Conservation (phyloP, 2,113 vertebrate species). For the Lasiurus borealis region DNA sequence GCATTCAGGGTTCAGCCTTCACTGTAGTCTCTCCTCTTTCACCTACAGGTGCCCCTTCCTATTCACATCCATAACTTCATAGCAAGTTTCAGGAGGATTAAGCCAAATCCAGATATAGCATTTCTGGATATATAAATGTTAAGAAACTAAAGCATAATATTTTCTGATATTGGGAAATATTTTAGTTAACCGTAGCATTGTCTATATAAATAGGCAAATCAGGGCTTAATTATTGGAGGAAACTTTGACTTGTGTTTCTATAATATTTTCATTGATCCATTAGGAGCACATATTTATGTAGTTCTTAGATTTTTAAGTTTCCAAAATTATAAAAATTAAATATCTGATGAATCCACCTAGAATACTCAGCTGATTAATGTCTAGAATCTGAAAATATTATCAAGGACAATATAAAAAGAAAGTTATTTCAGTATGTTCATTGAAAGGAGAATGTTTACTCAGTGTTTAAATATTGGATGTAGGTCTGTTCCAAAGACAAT, state of each 20-base stretch:
- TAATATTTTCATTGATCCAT: neutral
- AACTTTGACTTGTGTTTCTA: neutral
- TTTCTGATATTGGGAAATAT: neutral
- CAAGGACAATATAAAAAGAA: neutral
- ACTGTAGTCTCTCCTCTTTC: neutral
- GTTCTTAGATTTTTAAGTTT: conserved; percentile 4
- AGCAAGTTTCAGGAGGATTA: neutral
- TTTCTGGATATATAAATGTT: neutral
- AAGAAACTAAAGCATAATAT: neutral
- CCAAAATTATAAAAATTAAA: neutral
- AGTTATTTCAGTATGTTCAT: neutral
- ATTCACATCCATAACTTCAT: neutral
- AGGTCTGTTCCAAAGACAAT: neutral
- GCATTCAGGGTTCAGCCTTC: neutral
- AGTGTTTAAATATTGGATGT: neutral
- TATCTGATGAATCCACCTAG: neutral
- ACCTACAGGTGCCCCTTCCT: neutral
- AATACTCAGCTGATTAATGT: neutral
- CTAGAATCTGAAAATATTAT: neutral
- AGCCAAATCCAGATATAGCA: neutral
- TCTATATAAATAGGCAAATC: neutral
- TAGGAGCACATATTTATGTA: neutral
- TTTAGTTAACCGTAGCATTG: neutral
- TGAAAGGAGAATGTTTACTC: neutral
- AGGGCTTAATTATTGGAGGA: neutral